Percentiles rank a stretch among this genome's conserved stretches.
phyloP scores from a whole-genome alignment of 2,113 vertebrate species.

The Ochotona curzoniae region DNA sequence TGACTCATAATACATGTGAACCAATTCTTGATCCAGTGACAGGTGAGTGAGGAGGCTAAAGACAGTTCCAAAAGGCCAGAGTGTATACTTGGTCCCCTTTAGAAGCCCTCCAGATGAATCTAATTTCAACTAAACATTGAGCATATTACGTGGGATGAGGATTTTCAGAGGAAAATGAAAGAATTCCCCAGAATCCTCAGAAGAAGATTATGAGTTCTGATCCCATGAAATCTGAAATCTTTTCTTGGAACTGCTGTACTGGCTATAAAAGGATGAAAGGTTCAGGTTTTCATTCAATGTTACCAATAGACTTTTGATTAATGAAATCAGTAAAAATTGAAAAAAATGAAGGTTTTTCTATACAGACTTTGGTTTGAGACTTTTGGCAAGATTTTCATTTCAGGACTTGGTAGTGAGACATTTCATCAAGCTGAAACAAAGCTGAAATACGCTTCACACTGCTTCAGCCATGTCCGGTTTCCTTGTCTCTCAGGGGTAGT shows the following conservation, averaged over 20 bases:
- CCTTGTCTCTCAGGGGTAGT: neutral
- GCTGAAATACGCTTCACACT: neutral
- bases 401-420: neutral
- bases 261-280: neutral
- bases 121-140: neutral
- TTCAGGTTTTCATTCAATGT: neutral
- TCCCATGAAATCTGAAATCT: neutral
- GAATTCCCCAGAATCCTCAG: neutral
- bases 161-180: neutral
- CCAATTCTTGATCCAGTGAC: neutral
- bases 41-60: neutral
- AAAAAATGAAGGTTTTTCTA: neutral
- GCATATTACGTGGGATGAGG: neutral
- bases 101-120: neutral
- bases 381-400: neutral
- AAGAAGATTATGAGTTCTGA: neutral
- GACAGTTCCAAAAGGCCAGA: neutral
- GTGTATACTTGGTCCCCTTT: neutral
- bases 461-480: neutral
- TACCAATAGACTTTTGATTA: neutral
- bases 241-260: neutral
- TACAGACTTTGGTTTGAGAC: neutral
- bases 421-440: neutral
- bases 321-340: neutral
- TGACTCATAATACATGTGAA: neutral